Base-by-base conservation (phyloP, 2,113 vertebrate species). In the Calyptommatus sinebrachiatus region DNA sequence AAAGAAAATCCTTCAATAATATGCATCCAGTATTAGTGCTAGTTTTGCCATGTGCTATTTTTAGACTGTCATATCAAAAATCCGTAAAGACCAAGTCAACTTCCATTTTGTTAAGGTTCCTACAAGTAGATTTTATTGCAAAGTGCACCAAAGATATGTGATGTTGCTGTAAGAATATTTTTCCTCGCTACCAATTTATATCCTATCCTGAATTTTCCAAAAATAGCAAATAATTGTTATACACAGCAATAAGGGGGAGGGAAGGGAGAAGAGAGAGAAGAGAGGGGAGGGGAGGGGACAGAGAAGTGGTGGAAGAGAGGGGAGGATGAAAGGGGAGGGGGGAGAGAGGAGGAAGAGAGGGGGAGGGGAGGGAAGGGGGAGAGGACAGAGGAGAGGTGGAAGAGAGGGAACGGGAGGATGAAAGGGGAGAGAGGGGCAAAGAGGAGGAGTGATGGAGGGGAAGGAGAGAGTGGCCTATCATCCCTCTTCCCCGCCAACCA, bases 121-220 rank as follows among this genome's bases (percentile, higher is more conserved):
- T 21, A 26, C 57, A 60, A 31, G 35, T 63, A 45, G 16, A 41
- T 62, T 77, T 77, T 53, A 71, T 48, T 24, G 29, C 31, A 84
- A 16, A 50, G 41, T 53, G 28, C 35, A 57, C 28, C n/a, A 83
- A 41, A 82, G 41, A 28, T 20, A 83, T 70, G 31, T 67, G 70
- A 73, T 84, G 72, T 22, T 81, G 79, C 67, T 69, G 60, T 28
- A 14, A 45, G 82, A 76, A 86, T 86, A 45, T 83, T 79, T 73
- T 35, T 74, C 73, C 18, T 18, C 26, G 50, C 20, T 69, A 72
- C 50, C 71, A 88, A 78, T 62, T 84, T 71, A 81, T 89, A 73
- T 69, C 50, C 53, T 46, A 28, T 76, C 77, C 88, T 86, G 69
- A 28, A 72, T 82, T 85, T 87, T 89, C 67, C 45, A 41, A 82